Conservation (phyloP, 2,888 invertebrate genomes). For the Clostera curtula region DNA sequence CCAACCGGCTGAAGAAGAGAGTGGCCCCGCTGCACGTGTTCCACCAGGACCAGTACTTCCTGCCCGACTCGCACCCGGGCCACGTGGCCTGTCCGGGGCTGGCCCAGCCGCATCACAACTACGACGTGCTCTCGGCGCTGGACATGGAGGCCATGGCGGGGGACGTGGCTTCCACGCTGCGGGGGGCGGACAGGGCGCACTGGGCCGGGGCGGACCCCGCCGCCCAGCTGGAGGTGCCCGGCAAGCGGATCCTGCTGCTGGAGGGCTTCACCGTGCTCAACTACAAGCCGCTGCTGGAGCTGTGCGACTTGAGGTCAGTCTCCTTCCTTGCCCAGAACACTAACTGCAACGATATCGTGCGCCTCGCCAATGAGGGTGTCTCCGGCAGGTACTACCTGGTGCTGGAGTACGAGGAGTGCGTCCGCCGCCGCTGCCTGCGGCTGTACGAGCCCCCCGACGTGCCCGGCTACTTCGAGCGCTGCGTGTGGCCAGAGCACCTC, state of each 20-base stretch:
- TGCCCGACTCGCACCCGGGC: conserved; percentile 77
- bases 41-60: conserved; percentile 86
- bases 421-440: conserved; percentile 69
- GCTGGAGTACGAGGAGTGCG: conserved; percentile 80
- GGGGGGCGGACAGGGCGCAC: conserved; percentile 24
- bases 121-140: conserved; percentile 81
- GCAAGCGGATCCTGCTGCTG: conserved; percentile 76
- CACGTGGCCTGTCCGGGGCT: conserved; percentile 78
- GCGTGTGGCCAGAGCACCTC: conserved; percentile 93
- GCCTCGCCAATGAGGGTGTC: background rate
- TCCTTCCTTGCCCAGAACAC: no score
- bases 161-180: conserved; percentile 69
- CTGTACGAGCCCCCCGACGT: conserved; percentile 91
- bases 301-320: conserved; percentile 78
- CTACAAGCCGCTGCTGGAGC: conserved; percentile 77
- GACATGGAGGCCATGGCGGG: conserved; percentile 82
- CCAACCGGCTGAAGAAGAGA: conserved; percentile 65
- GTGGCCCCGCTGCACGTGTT: conserved; percentile 71
- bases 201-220: conserved; percentile 4
- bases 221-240: conserved; percentile 17
- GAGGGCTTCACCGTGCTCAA: conserved; percentile 87
- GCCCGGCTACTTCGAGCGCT: conserved; percentile 89
- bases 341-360: no score
- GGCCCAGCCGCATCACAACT: conserved; percentile 85
- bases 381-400: conserved; percentile 79